Base-by-base conservation (phyloP, 2,797 vertebrate genomes). In the Coregonus ussuriensis region DNA sequence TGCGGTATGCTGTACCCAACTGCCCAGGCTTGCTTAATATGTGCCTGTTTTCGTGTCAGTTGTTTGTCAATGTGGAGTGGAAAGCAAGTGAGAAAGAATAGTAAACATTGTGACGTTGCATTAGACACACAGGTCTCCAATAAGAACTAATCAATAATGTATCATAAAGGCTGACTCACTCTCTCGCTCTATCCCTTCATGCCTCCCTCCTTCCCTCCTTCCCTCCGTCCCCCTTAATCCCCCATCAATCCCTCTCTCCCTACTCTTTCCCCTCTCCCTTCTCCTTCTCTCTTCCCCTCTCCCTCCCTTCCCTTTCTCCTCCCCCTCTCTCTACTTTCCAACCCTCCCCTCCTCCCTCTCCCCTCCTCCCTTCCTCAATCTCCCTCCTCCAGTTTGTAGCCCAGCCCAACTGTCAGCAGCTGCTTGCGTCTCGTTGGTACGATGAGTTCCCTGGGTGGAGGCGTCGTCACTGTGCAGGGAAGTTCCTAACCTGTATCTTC, bases 401-500 rank as follows among this genome's bases (percentile, higher is more conserved):
- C n/a, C n/a, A n/a, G n/a, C n/a, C n/a, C n/a, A n/a, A n/a, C n/a
- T n/a, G n/a, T n/a, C n/a, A n/a, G n/a, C n/a, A n/a, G n/a, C n/a
- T n/a, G n/a, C n/a, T n/a, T n/a, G n/a, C n/a, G n/a, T n/a, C n/a
- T n/a, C n/a, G n/a, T n/a, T n/a, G n/a, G n/a, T n/a, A n/a, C n/a
- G n/a, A n/a, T n/a, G n/a, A n/a, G n/a, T n/a, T n/a, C n/a, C n/a
- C n/a, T n/a, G n/a, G n/a, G n/a, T n/a, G n/a, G n/a, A n/a, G n/a
- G n/a, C n/a, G 97, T 83, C 94, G 96, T 82, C 98, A 99, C 91
- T 99, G 98, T 97, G 96, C 94, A 1, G 95, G 91, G 85, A 99
- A 99, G 92, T 93, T 98, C 91, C 77, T 96, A 91, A 98, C 96
- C 3, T 97, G 97, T 73, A 89, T 98, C 90, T 94, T 97, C 82